A percentile compares a stretch with the other conserved stretches of the same genome.
phyloP scores from a whole-genome alignment of 2,113 vertebrate genomes.

The Cyprinus carpio region DNA sequence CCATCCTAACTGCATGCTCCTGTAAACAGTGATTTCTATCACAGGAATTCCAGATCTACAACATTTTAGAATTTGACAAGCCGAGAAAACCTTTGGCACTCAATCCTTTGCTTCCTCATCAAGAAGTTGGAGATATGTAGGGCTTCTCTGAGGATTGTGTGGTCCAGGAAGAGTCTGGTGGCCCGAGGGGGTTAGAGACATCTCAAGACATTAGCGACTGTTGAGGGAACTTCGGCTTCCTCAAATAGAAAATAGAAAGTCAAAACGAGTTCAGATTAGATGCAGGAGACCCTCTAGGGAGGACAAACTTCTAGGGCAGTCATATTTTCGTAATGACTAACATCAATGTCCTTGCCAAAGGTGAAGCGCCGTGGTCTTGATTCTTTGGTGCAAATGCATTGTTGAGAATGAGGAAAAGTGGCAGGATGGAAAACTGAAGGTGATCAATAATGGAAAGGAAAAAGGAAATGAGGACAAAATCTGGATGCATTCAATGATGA shows the following conservation, averaged over 20 bases:
- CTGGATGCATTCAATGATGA: not conserved
- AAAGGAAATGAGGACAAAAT: not conserved
- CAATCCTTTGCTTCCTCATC: not conserved
- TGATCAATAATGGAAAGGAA: slow-evolving; percentile 38
- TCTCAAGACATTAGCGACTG: slow-evolving; percentile 65
- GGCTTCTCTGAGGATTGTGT: slow-evolving; percentile 8
- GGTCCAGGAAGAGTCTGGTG: slow-evolving; percentile 11
- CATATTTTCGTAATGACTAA: slow-evolving; percentile 14
- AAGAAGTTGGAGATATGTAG: not conserved
- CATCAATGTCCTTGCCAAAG: slow-evolving; percentile 24
- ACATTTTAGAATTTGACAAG: not conserved
- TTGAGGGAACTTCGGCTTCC: slow-evolving; percentile 38
- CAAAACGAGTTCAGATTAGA: slow-evolving; percentile 29
- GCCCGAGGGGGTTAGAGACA: slow-evolving; percentile 48
- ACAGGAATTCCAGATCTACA: not conserved
- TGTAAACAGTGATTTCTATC: not conserved
- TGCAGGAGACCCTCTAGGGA: slow-evolving; percentile 18
- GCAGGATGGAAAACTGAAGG: slow-evolving; percentile 39
- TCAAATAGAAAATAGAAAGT: slow-evolving; percentile 48
- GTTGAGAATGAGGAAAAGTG: slow-evolving; percentile 28
- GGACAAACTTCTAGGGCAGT: slow-evolving; percentile 21
- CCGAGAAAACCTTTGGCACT: not conserved
- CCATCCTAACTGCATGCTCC: not conserved
- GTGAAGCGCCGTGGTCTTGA: not conserved
- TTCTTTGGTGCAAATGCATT: not conserved